Conservation (phyloP, 2,113 vertebrate species). For the Scalopus aquaticus region DNA sequence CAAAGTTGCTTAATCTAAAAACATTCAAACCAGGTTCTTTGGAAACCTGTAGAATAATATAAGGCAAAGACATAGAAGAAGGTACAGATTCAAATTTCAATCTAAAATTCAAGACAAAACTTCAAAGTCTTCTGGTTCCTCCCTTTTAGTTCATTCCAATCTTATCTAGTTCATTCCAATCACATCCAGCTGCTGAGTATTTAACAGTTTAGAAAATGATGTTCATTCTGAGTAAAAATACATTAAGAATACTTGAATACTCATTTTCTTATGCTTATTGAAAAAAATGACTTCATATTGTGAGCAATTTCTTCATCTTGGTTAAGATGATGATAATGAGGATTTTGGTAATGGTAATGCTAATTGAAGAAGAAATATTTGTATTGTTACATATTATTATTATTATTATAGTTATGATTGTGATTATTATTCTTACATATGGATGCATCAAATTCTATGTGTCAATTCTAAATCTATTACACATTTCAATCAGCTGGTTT, state of each 20-base stretch:
- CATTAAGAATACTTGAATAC: neutral
- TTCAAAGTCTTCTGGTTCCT: neutral
- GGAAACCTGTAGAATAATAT: neutral
- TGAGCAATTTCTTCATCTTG: neutral
- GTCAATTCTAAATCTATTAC: too few species aligned
- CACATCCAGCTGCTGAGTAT: neutral
- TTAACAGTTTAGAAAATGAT: neutral
- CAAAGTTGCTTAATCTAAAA: neutral
- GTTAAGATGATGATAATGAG: neutral
- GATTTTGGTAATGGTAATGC: neutral
- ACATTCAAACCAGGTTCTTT: neutral
- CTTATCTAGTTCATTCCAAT: neutral
- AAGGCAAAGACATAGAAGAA: neutral
- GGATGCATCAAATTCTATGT: too few species aligned
- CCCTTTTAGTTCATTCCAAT: neutral
- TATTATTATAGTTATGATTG: neutral
- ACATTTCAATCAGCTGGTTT: too few species aligned
- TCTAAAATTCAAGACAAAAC: neutral
- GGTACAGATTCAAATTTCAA: neutral
- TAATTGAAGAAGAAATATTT: neutral
- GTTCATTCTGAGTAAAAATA: neutral
- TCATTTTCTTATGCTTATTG: neutral
- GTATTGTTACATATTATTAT: neutral
- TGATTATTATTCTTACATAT: neutral
- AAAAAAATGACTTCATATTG: neutral